Conservation (phyloP, 2,113 vertebrate genomes). For the Corythaixoides concolor region DNA sequence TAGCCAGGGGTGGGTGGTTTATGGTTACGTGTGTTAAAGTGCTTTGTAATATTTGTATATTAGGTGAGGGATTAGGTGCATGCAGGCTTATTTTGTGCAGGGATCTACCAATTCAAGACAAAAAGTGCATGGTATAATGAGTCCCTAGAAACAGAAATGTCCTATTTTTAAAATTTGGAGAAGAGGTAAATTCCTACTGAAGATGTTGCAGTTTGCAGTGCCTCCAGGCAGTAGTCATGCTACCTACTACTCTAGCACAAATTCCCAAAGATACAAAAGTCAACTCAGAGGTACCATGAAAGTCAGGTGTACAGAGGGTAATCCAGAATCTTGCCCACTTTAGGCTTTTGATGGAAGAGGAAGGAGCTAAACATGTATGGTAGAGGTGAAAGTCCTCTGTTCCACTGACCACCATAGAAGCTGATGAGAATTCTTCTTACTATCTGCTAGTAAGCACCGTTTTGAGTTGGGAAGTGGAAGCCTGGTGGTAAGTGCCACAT, state of each 20-base stretch:
- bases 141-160: neutral
- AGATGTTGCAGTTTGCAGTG: neutral
- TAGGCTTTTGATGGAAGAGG: neutral
- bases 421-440: neutral
- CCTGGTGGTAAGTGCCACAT: neutral
- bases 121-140: neutral
- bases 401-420: neutral
- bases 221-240: neutral
- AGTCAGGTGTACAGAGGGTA: neutral
- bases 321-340: neutral
- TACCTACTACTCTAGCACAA: neutral
- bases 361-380: accelerated
- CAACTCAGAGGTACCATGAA: neutral
- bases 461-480: neutral
- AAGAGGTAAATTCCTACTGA: neutral
- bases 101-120: neutral
- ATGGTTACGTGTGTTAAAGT: neutral
- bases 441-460: neutral
- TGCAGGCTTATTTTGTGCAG: neutral
- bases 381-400: neutral
- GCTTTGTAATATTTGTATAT: accelerated
- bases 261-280: neutral
- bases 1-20: neutral
- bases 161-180: neutral
- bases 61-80: neutral